These are phyloP conservation scores for Gastracanthus pulcherrimus DNA, from an alignment of 2,888 invertebrate genomes.

Conservation along the genomic window DNA sequence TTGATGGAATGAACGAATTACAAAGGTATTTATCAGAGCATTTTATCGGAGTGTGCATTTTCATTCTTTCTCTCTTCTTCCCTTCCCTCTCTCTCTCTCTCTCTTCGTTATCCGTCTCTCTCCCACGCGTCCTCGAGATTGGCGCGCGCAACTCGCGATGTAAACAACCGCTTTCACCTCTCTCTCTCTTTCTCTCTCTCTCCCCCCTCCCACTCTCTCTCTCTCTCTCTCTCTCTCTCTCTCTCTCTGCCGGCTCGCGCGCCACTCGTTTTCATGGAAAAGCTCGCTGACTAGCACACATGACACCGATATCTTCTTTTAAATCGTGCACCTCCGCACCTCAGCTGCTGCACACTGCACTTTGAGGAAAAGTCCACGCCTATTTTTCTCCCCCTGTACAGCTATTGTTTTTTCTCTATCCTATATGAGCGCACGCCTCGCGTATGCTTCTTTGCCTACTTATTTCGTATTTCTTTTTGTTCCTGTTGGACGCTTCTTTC, in stretches of 20 bases:
- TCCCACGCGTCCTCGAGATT: conserved; percentile 16
- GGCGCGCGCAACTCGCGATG: conserved; percentile 16
- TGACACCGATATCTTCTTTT: conserved; percentile 10
- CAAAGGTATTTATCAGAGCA: neutral
- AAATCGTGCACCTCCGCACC: neutral
- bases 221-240: conserved; percentile 2
- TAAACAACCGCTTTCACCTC: conserved; percentile 50
- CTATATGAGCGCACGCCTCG: neutral
- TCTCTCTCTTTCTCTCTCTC: conserved; percentile 2
- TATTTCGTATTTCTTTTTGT: neutral
- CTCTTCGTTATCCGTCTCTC: neutral
- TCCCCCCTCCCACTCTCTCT: neutral
- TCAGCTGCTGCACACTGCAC: neutral
- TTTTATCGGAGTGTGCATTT: neutral
- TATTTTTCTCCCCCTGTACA: neutral
- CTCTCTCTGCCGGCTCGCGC: neutral
- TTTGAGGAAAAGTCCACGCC: conserved; percentile 11
- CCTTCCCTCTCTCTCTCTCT: neutral
- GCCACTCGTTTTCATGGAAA: conserved; percentile 8
- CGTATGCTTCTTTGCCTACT: neutral
- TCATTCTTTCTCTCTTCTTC: neutral
- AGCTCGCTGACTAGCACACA: neutral
- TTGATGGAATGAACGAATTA: neutral
- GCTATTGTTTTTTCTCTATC: neutral
- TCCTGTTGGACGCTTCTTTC: neutral